phyloP scores from a whole-genome alignment of 2,888 invertebrate genomes.

The Mythimna impura region DNA sequence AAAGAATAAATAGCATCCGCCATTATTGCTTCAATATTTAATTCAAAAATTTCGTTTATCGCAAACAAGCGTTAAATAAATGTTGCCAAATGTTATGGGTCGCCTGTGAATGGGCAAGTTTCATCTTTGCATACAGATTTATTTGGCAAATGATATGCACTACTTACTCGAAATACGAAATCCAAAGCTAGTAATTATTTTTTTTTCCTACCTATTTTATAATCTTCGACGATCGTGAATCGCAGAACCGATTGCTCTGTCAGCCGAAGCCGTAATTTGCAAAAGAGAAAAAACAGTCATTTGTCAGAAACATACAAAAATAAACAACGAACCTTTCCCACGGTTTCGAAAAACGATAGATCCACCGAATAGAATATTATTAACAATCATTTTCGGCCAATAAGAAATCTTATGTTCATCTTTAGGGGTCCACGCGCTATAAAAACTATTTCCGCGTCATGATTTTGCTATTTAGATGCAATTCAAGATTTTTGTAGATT shows the following conservation, averaged over 20 bases:
- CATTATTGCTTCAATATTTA: conserved; percentile 66
- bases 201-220: conserved; percentile 71
- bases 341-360: conserved; percentile 73
- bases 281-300: conserved; percentile 78
- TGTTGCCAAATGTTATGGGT: conserved; percentile 72
- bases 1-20: conserved; percentile 56
- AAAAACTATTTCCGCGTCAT: conserved; percentile 43
- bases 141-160: conserved; percentile 80
- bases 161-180: conserved; percentile 80
- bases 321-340: conserved; percentile 79
- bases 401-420: conserved; percentile 62
- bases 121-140: conserved; percentile 75
- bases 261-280: conserved; percentile 78
- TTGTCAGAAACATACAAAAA: conserved; percentile 73
- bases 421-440: conserved; percentile 56
- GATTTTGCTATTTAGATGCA: conserved; percentile 10
- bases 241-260: conserved; percentile 81
- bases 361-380: conserved; percentile 65
- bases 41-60: conserved; percentile 67
- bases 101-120: conserved; percentile 68
- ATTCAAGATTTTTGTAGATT: conserved; percentile 5
- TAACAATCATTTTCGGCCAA: conserved; percentile 65
- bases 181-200: conserved; percentile 75
- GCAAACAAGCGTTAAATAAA: conserved; percentile 73
- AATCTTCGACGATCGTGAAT: conserved; percentile 73